Evolutionary conservation across 2,888 invertebrate genomes (phyloP).

Genomic region (Drosophila colorata): DNA sequence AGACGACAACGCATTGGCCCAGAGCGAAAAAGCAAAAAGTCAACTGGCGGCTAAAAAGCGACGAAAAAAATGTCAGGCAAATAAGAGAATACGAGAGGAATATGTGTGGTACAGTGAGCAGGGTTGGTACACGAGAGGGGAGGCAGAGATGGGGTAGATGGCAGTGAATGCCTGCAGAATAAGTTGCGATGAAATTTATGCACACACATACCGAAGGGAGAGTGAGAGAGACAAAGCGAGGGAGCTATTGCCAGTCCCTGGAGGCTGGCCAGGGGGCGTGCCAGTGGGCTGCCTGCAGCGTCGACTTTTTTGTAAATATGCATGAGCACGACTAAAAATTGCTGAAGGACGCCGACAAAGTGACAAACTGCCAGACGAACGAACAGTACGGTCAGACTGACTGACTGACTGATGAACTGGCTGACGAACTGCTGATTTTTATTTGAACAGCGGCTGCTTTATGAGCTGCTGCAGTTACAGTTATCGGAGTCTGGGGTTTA

Average conservation of each 20-base stretch:
- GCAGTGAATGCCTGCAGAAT: constrained; percentile 28
- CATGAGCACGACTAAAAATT: constrained; percentile 64
- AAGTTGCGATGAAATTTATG: constrained; percentile 61
- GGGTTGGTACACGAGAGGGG: constrained; percentile 1
- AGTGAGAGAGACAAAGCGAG: constrained; percentile 5
- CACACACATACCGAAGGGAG: constrained; percentile 40
- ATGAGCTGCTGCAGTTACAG: constrained; percentile 26
- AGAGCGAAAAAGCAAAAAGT: constrained; percentile 60
- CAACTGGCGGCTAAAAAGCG: constrained; percentile 56
- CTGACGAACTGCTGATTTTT: constrained; percentile 54
- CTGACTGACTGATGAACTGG: constrained; percentile 26
- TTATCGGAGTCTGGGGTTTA: constrained; percentile 5
- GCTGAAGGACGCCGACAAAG: constrained; percentile 64
- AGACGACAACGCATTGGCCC: constrained; percentile 49
- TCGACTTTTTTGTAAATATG: constrained; percentile 59
- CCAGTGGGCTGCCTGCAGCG: constrained; percentile 34
- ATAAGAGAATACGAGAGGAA: constrained; percentile 31
- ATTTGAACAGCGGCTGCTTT: constrained; percentile 49
- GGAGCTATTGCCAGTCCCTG: constrained; percentile 24
- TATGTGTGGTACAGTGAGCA: constrained; percentile 13
- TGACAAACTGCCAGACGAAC: constrained; percentile 4
- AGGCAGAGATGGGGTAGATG: background rate
- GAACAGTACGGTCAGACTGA: constrained; percentile 6
- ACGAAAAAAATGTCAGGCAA: constrained; percentile 45
- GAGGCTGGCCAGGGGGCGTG: constrained; percentile 36